phyloP scores from a whole-genome alignment of 2,113 vertebrate genomes.

The Phainopepla nitens region DNA sequence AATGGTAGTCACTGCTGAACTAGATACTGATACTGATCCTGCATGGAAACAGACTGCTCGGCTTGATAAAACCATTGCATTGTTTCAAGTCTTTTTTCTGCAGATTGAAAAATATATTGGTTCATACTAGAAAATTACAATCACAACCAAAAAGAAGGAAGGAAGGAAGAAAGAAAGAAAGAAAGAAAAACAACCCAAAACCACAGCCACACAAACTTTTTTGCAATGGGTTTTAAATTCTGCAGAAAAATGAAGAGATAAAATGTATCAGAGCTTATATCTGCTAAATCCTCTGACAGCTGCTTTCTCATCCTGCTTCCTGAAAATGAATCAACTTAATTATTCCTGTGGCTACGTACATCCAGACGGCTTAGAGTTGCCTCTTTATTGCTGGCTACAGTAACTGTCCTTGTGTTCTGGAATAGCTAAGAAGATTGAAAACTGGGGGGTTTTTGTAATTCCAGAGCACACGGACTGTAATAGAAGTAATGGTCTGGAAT shows the following conservation, averaged over 20 bases:
- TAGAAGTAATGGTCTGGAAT: not conserved
- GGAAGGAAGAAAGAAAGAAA: not conserved
- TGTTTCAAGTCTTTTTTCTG: not conserved
- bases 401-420: slow-evolving; percentile 4
- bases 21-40: not conserved
- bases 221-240: not conserved
- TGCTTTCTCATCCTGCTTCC: slow-evolving; percentile 5
- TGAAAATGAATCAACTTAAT: slow-evolving; percentile 47
- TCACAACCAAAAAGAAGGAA: not conserved
- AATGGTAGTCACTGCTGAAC: not conserved
- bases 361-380: not conserved
- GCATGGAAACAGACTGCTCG: not conserved
- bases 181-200: not conserved
- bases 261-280: slow-evolving; percentile 15
- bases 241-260: not conserved
- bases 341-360: not conserved
- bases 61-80: not conserved
- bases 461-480: not conserved
- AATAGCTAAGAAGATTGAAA: slow-evolving; percentile 2
- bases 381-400: not conserved
- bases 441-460: not conserved
- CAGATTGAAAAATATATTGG: not conserved
- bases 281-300: slow-evolving; percentile 17
- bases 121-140: not conserved
- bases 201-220: not conserved